Percentiles rank a stretch among this genome's conserved stretches.
Conservation (phyloP, 2,797 vertebrate genomes). For the Scolopax bukidnonensis region DNA sequence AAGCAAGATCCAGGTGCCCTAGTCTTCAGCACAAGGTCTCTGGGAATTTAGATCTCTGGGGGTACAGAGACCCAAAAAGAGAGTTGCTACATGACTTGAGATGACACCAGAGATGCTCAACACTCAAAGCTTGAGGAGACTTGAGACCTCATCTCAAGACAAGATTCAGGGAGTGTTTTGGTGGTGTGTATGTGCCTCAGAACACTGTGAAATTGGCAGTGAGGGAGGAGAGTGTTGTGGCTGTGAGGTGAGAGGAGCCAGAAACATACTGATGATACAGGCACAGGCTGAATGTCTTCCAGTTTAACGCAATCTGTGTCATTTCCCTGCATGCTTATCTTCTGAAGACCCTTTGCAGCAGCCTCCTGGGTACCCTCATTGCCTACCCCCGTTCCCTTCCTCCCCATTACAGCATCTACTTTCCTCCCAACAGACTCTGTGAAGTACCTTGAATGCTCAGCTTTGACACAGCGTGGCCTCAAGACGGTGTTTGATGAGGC, state of each 20-base stretch:
- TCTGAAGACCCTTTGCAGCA: background rate
- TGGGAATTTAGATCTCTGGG: background rate
- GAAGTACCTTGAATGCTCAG: conserved; percentile 93
- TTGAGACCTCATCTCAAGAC: background rate
- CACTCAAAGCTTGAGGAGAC: background rate
- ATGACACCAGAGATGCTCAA: background rate
- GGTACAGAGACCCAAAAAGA: background rate
- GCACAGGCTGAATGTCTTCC: background rate
- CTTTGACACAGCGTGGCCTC: conserved; percentile 89
- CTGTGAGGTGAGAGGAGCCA: background rate
- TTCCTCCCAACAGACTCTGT: conserved; percentile 80
- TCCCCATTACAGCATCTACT: background rate
- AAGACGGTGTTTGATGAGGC: conserved; percentile 94
- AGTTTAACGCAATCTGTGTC: background rate
- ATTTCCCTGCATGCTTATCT: background rate
- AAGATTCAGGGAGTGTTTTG: background rate
- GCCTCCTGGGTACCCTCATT: background rate
- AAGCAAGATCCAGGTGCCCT: background rate
- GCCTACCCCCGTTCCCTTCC: background rate
- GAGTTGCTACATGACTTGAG: background rate
- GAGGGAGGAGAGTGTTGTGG: background rate
- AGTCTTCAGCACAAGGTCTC: background rate
- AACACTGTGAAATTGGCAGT: background rate
- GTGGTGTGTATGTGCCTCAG: background rate
- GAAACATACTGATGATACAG: background rate